These are phyloP conservation scores for Plagodis pulveraria DNA, from an alignment of 2,888 invertebrate species.

Conservation along the genomic window DNA sequence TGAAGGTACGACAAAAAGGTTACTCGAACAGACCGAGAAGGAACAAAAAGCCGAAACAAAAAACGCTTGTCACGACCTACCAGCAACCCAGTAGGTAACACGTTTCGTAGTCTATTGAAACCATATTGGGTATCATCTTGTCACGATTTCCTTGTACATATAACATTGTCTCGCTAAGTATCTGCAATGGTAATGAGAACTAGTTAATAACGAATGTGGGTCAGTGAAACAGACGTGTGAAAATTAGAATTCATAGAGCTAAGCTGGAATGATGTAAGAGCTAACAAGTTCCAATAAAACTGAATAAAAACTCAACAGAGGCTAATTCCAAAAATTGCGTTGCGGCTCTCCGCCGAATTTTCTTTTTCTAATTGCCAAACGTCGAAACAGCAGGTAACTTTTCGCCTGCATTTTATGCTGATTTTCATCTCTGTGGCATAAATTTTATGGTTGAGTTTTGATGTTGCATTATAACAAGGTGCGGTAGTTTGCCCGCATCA, in stretches of 20 bases:
- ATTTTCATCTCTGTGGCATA: conserved; percentile 11
- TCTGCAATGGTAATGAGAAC: conserved; percentile 36
- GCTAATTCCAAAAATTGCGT: conserved; percentile 33
- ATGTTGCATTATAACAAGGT: neutral
- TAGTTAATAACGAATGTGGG: conserved; percentile 35
- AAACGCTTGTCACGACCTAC: conserved; percentile 41
- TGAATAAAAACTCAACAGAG: conserved; percentile 23
- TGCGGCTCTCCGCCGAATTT: conserved; percentile 27
- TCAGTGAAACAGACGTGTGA: conserved; percentile 46
- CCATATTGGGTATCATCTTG: conserved; percentile 39
- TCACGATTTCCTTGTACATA: conserved; percentile 33
- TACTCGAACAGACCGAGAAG: conserved; percentile 37
- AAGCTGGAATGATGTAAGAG: conserved; percentile 23
- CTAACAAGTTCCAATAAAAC: conserved; percentile 25
- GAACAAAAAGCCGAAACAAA: conserved; percentile 58
- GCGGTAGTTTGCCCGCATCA: conserved; percentile 8
- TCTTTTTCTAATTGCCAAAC: conserved; percentile 33
- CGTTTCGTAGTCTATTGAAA: conserved; percentile 34
- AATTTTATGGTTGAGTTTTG: conserved; percentile 15
- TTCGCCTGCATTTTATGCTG: conserved; percentile 1
- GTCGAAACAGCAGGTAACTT: conserved; percentile 32
- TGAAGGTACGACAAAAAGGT: conserved; percentile 58
- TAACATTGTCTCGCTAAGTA: conserved; percentile 42
- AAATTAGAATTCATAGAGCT: conserved; percentile 33
- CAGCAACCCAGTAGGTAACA: conserved; percentile 28